Conservation (phyloP, 2,113 vertebrate species). For the Lophochroa leadbeateri region DNA sequence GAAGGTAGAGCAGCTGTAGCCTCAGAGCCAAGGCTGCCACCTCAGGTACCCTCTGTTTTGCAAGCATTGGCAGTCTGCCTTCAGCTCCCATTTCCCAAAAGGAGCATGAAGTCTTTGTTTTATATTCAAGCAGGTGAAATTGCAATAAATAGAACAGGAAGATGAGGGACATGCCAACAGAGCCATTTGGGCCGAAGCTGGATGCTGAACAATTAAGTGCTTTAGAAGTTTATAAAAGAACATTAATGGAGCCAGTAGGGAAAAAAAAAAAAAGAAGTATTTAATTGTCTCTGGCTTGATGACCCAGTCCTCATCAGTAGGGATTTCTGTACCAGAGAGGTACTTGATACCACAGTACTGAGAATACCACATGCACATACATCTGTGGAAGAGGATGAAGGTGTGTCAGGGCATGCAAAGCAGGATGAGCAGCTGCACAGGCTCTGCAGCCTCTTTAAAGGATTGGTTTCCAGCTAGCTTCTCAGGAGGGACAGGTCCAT, state of each 20-base stretch:
- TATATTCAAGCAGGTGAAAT: neutral
- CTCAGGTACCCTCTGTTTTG: neutral
- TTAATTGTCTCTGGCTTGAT: neutral
- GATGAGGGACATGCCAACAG: neutral
- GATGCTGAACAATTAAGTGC: neutral
- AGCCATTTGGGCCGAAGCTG: neutral
- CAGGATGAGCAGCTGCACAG: neutral
- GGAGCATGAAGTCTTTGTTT: neutral
- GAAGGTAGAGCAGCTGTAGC: neutral
- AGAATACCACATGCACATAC: fast-evolving
- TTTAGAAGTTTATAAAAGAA: neutral
- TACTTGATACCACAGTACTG: neutral
- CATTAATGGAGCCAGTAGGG: neutral
- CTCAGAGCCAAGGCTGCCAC: neutral
- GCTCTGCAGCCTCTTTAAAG: neutral
- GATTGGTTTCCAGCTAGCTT: neutral
- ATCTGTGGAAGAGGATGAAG: neutral
- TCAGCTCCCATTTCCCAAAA: neutral
- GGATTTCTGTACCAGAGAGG: neutral
- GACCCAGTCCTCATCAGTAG: neutral
- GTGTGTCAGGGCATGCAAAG: neutral
- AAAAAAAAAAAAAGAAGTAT: neutral
- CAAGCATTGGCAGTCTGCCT: neutral
- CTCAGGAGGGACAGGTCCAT: neutral
- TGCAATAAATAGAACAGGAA: neutral